These are phyloP conservation scores for Spizaetus ornatus DNA, from an alignment of 2,113 vertebrate genomes.

Conservation along the genomic window DNA sequence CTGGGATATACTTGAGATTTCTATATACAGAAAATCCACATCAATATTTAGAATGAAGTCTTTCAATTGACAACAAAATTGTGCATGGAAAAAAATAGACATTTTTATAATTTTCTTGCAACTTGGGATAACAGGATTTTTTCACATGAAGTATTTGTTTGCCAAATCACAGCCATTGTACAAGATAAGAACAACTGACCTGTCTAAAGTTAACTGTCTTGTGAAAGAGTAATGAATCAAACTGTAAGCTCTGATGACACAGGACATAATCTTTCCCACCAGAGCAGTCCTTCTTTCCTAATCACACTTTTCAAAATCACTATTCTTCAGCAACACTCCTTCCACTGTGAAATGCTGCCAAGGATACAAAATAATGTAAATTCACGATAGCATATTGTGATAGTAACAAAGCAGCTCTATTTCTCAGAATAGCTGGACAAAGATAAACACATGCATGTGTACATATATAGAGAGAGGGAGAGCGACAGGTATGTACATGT, in stretches of 20 bases:
- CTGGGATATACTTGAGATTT: not conserved
- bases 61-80: not conserved
- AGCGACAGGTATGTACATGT: not conserved
- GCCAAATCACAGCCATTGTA: not conserved
- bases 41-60: not conserved
- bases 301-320: not conserved
- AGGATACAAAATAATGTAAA: not conserved
- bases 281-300: constrained; percentile 13
- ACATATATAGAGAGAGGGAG: not conserved
- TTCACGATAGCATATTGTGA: not conserved
- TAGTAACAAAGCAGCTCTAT: not conserved
- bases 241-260: constrained; percentile 12
- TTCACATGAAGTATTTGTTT: constrained; percentile 1
- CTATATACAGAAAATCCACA: not conserved
- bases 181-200: not conserved
- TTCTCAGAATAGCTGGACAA: not conserved
- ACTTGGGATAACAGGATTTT: not conserved
- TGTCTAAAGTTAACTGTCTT: not conserved
- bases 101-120: not conserved
- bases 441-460: not conserved
- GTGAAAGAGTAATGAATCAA: constrained; percentile 33
- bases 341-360: not conserved
- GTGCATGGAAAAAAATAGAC: not conserved
- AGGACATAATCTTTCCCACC: constrained; percentile 22
- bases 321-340: not conserved